phyloP scores from a whole-genome alignment of 2,888 invertebrate species.

The Thecophora atra region DNA sequence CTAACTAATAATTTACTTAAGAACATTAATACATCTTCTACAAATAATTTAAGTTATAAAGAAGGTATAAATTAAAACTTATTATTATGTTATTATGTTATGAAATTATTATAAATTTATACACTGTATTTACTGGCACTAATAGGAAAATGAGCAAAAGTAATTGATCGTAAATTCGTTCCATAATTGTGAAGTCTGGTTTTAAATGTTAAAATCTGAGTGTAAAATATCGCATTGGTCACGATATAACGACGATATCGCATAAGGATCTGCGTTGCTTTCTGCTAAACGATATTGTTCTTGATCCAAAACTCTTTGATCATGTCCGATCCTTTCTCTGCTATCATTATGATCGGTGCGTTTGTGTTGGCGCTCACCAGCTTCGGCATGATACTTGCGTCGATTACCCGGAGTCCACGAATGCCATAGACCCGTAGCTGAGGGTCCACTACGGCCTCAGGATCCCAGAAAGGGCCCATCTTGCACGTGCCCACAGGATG shows the following conservation, averaged over 20 bases:
- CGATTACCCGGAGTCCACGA: slow-evolving; percentile 80
- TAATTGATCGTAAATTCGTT: too few relatives aligned
- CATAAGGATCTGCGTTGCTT: neutral
- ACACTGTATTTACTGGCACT: too few relatives aligned
- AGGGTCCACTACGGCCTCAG: slow-evolving; percentile 83
- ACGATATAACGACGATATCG: neutral
- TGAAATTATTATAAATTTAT: too few relatives aligned
- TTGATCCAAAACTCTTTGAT: slow-evolving; percentile 85
- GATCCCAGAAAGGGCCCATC: slow-evolving; percentile 90
- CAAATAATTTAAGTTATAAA: too few relatives aligned
- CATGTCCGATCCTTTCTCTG: slow-evolving; percentile 88
- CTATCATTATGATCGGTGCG: slow-evolving; percentile 89
- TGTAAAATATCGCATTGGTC: neutral
- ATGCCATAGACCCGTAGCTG: slow-evolving; percentile 82
- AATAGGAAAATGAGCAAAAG: too few relatives aligned
- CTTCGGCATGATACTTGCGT: slow-evolving; percentile 88
- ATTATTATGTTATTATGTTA: too few relatives aligned
- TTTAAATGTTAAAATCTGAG: too few relatives aligned
- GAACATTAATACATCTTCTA: too few relatives aligned
- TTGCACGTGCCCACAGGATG: slow-evolving; percentile 89
- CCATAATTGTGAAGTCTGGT: too few relatives aligned
- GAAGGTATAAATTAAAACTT: too few relatives aligned
- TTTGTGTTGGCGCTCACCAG: slow-evolving; percentile 88
- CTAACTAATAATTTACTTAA: too few relatives aligned
- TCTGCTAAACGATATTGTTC: slow-evolving; percentile 62